phyloP scores from a whole-genome alignment of 2,113 vertebrate genomes.

The Hucho hucho region DNA sequence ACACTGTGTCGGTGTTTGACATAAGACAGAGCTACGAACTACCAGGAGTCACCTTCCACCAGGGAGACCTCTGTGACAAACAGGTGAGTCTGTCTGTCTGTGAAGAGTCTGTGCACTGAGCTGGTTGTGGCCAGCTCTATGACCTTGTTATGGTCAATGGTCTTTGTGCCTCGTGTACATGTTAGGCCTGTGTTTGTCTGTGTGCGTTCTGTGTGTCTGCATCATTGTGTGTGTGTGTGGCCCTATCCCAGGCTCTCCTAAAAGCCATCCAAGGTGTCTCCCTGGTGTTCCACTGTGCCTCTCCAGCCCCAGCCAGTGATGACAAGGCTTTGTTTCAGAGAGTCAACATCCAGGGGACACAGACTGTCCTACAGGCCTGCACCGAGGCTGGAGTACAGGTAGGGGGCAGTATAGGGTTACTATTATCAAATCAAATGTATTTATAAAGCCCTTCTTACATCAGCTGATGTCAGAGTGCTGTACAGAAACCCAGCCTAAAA shows the following conservation, averaged over 20 bases:
- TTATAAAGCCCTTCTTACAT: too few species aligned
- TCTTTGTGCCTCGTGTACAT: neutral
- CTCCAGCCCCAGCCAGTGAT: slow-evolving; percentile 85
- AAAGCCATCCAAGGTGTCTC: slow-evolving; percentile 81
- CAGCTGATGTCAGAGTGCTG: too few species aligned
- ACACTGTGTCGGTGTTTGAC: slow-evolving; percentile 88
- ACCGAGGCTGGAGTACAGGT: slow-evolving; percentile 89
- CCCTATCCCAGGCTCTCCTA: slow-evolving; percentile 80
- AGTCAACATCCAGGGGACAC: slow-evolving; percentile 89
- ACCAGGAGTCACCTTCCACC: slow-evolving; percentile 80
- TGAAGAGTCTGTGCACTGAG: neutral
- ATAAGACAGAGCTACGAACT: slow-evolving; percentile 80
- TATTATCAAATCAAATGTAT: too few species aligned
- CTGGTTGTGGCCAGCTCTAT: neutral
- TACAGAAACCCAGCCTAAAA: too few species aligned
- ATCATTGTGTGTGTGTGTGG: neutral
- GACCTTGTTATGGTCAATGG: neutral
- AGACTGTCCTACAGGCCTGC: slow-evolving; percentile 85
- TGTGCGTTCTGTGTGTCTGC: neutral
- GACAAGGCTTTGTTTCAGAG: slow-evolving; percentile 85
- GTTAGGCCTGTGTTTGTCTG: neutral
- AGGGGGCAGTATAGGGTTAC: slow-evolving; percentile 36
- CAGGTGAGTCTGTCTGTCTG: slow-evolving; percentile 72
- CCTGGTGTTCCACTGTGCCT: slow-evolving; percentile 93
- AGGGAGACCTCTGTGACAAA: slow-evolving; percentile 88